phyloP scores from a whole-genome alignment of 2,797 vertebrate genomes.

The Pteropus rufus region DNA sequence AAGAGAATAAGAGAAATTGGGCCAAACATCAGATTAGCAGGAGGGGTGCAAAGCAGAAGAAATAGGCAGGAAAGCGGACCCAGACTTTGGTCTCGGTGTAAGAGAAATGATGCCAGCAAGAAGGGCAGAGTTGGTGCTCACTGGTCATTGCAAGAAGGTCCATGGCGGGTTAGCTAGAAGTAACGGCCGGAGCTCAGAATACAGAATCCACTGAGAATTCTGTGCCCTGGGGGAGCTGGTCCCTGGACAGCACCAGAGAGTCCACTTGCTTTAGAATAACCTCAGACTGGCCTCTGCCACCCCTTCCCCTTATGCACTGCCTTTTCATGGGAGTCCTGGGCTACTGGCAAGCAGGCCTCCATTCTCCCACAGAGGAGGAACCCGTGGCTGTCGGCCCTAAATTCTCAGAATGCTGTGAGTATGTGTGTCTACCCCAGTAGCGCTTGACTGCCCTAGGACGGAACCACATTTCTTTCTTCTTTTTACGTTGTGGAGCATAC shows the following conservation, averaged over 20 bases:
- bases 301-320: neutral
- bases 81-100: neutral
- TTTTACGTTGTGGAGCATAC: neutral
- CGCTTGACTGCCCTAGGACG: neutral
- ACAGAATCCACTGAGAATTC: neutral
- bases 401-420: neutral
- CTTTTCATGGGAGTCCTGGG: neutral
- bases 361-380: neutral
- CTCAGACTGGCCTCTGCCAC: neutral
- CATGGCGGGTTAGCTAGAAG: neutral
- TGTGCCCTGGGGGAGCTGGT: neutral
- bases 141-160: neutral
- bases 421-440: neutral
- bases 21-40: neutral
- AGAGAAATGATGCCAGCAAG: neutral
- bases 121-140: neutral
- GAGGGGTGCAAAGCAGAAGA: neutral
- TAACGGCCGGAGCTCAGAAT: neutral
- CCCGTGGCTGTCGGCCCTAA: accelerated
- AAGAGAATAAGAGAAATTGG: neutral
- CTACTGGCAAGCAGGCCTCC: neutral
- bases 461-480: neutral
- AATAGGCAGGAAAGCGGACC: neutral
- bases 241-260: neutral
- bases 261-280: neutral